Evolutionary conservation across 1,140 invertebrate species (phyloP), one percentile per base, ranked within the genome.

Genomic region (Drosophila carrolli): DNA sequence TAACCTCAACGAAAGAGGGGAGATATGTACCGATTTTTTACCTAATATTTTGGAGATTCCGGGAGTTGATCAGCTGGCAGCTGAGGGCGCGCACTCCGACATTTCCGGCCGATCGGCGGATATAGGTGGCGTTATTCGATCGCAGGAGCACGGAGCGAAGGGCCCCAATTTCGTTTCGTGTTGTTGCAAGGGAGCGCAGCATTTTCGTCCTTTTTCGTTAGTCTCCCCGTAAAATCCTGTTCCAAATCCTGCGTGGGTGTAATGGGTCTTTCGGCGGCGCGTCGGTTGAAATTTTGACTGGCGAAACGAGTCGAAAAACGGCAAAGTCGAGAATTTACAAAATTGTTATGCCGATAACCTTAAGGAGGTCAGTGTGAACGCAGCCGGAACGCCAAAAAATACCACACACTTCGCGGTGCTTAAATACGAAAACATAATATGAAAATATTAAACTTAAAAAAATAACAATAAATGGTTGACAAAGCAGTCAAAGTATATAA

Each of bases 141-240:
- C 76, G 55, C 23, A 80, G 59, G 29, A 76, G 53, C 35, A 85
- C 47, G 9, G 81, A 59, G 19, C 84, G 84, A 48, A 89, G n/a
- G 32, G 81, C 81, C 53, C 53, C 65, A 4, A 89, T 27, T 72
- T 89, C 95, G 85, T 94, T 95, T 93, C 95, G 95, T 92, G 94
- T 91, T 75, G 95, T 91, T 85, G 94, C 92, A 90, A 94, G 94
- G 83, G 94, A 95, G 93, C 95, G 94, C 93, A 94, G 93, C 94
- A 96, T 96, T 92, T 63, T 77, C 68, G 48, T 88, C 57, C 44
- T 79, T 50, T 40, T 9, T 35, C 27, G 19, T 23, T 55, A 38
- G 6, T 67, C 48, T 44, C 40, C 54, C 40, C 38, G 58, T 65
- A 19, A 6, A 46, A 19, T 43, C 46, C 27, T 67, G 19, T 23